phyloP scores from a whole-genome alignment of 2,888 invertebrate genomes.

The Nasonia oneida region DNA sequence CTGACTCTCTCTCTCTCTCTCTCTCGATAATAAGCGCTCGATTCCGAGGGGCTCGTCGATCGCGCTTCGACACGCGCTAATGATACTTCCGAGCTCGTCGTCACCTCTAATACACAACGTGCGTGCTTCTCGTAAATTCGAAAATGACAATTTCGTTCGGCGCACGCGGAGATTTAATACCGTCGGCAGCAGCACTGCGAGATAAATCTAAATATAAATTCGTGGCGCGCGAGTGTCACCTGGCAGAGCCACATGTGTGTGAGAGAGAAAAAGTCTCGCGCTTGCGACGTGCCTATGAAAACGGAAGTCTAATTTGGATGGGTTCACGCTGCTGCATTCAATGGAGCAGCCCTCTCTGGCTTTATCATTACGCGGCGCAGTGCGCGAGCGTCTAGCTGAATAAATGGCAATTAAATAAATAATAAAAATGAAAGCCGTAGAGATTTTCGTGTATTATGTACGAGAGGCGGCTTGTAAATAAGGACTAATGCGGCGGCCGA shows the following conservation, averaged over 20 bases:
- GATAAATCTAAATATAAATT: conserved; percentile 59
- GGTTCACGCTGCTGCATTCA: conserved; percentile 61
- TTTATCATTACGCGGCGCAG: not conserved
- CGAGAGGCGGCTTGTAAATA: conserved; percentile 18
- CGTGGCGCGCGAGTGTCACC: conserved; percentile 61
- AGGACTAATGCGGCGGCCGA: not conserved
- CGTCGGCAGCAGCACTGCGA: not conserved
- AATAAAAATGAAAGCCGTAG: conserved; percentile 39
- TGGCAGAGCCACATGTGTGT: conserved; percentile 18
- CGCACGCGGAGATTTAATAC: not conserved
- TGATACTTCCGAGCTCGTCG: conserved; percentile 2
- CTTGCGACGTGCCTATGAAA: conserved; percentile 62
- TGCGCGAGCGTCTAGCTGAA: not conserved
- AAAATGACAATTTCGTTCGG: not conserved
- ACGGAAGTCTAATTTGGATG: conserved; percentile 63
- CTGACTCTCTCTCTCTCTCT: conserved; percentile 24
- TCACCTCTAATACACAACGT: not conserved
- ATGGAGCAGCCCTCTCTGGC: not conserved
- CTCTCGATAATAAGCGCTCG: not conserved
- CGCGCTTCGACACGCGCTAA: not conserved
- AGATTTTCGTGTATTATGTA: conserved; percentile 46
- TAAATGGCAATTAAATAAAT: conserved; percentile 61
- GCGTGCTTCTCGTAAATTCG: not conserved
- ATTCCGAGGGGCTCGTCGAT: not conserved
- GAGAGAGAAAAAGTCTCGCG: conserved; percentile 29